Percentiles rank a stretch among this genome's conserved stretches.
These are phyloP conservation scores for Raphicerus campestris DNA, from an alignment of 2,113 vertebrate species.

Conservation along the genomic window DNA sequence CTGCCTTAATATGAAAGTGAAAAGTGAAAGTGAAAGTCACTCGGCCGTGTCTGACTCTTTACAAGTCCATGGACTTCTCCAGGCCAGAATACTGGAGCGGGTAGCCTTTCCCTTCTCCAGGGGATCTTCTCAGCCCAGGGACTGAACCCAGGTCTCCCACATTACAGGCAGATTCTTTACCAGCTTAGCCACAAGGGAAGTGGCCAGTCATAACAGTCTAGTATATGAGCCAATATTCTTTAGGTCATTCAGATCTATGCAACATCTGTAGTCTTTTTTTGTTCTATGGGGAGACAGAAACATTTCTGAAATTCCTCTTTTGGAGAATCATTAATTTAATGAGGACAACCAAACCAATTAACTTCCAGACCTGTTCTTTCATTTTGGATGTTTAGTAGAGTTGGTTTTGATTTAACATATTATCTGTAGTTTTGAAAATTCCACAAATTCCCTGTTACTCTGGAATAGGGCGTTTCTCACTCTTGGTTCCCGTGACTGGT, in stretches of 20 bases:
- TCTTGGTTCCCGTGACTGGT: not conserved
- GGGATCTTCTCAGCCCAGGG: not conserved
- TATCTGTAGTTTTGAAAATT: not conserved
- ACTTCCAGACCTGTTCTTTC: not conserved
- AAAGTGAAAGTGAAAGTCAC: not conserved
- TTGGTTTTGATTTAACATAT: not conserved
- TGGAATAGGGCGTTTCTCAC: not conserved
- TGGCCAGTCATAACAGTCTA: not conserved
- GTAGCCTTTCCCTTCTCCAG: not conserved
- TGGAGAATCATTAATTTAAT: not conserved
- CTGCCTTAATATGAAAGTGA: not conserved
- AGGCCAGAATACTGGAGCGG: not conserved
- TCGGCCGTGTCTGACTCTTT: accelerated
- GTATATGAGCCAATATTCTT: too few relatives aligned
- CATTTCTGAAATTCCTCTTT: not conserved
- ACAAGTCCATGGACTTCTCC: not conserved
- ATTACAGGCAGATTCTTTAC: not conserved
- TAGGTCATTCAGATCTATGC: not conserved
- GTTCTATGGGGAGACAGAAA: not conserved
- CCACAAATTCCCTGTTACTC: not conserved
- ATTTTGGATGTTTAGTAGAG: not conserved
- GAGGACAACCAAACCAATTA: not conserved
- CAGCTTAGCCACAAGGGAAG: not conserved
- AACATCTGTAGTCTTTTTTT: not conserved
- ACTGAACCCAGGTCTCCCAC: not conserved